Conservation (phyloP, 2,797 vertebrate species). For the Heterohyrax brucei region DNA sequence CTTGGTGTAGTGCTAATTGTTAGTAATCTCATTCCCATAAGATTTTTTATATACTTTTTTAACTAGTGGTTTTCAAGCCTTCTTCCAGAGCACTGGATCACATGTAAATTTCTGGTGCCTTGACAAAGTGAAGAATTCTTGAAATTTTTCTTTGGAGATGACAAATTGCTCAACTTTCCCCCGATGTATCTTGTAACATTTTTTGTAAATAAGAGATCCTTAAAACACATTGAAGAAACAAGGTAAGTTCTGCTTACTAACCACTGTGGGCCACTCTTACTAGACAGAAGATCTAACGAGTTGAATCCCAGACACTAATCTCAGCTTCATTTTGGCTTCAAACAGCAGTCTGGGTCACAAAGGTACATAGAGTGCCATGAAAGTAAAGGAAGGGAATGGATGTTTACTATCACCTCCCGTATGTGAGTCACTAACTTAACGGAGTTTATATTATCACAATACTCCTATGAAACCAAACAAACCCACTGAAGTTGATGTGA, state of each 20-base stretch:
- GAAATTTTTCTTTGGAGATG: background rate
- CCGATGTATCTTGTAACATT: background rate
- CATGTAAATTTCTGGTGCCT: background rate
- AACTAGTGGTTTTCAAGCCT: conserved; percentile 2
- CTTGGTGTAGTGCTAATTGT: background rate
- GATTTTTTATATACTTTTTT: background rate
- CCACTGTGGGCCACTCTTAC: background rate
- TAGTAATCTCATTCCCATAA: background rate
- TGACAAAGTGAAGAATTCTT: background rate
- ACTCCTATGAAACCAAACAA: background rate
- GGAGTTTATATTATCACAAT: background rate
- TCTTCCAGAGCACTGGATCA: background rate
- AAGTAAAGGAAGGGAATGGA: background rate
- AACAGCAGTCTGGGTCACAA: conserved; percentile 26
- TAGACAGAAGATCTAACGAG: conserved; percentile 1
- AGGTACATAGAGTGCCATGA: background rate
- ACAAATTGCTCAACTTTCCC: conserved; percentile 30
- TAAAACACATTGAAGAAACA: conserved; percentile 40
- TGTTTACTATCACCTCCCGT: background rate
- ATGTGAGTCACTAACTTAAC: background rate
- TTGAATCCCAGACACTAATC: background rate
- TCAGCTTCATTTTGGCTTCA: conserved; percentile 5
- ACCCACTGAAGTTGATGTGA: no score
- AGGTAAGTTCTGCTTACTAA: conserved; percentile 24
- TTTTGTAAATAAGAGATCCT: conserved; percentile 36